Evolutionary conservation across 1,140 invertebrate species (phyloP), one percentile per base, ranked within the genome.

Genomic region (Atta texana): DNA sequence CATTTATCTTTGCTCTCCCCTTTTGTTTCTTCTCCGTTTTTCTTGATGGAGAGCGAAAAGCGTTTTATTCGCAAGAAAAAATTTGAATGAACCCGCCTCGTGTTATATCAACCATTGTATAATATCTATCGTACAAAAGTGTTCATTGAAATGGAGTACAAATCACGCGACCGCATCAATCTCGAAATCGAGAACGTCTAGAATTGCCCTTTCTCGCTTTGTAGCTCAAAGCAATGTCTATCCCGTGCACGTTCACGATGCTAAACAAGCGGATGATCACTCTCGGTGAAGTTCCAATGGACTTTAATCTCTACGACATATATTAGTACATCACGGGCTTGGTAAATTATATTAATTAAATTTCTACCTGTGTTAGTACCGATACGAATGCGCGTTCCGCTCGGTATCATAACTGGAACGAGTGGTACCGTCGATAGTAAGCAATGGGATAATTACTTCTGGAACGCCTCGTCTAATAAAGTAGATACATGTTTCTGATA

Each of bases 281-380:
- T 84, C 71, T 44, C 69, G 86, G 44, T 69, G 31, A 68, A 59
- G 39, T 85, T 78, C 75, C 53, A 74, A 61, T 72, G 74, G 39
- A 86, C 66, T 86, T 75, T 86, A 87, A 90, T 90, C 69, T 82
- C 75, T 18, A 53, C 76, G 53, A 84, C 55, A 68, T 86, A 53
- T 90, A 89, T 92, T 92, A 92, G 89, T 91, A 87, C 66, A 76
- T 87, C 63, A 82, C 64, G 82, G 61, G 85, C 74, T 66, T 78
- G 69, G 85, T 87, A 87, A 88, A 93, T 93, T 92, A 92, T 91
- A 92, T 89, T 90, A 92, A 92, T 92, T 92, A 93, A 91, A 90
- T 89, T 87, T 89, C 85, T 88, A 18, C 21, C 14, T 74, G 86
- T 51, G 76, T 76, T 64, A 61, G 51, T 76, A 55, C 57, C 68